These are phyloP conservation scores for Vulpes ferrilata DNA, from an alignment of 2,113 vertebrate species.

Conservation along the genomic window DNA sequence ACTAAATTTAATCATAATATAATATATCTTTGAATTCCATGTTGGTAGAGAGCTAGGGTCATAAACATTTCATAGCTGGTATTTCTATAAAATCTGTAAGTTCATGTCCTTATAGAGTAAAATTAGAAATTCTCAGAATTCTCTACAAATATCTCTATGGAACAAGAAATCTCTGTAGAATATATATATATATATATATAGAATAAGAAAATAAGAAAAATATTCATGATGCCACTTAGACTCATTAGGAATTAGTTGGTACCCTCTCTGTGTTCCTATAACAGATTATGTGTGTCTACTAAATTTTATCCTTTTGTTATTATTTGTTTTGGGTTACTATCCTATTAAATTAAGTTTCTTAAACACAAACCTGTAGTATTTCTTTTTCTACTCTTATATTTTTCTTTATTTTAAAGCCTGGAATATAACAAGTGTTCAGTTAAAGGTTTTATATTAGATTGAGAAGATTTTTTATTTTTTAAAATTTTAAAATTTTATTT, in stretches of 20 bases:
- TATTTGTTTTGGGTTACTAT: neutral
- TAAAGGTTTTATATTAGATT: conserved; percentile 23
- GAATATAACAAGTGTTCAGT: neutral
- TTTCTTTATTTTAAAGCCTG: neutral
- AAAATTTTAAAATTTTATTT: too few species aligned
- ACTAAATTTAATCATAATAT: conserved; percentile 47
- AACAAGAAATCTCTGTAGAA: neutral
- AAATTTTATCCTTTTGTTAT: neutral
- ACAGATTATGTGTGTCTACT: neutral
- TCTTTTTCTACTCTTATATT: conserved; percentile 3
- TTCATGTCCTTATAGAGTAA: conserved; percentile 4
- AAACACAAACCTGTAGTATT: neutral
- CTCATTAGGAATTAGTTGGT: neutral
- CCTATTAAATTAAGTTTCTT: conserved; percentile 51
- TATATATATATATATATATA: neutral
- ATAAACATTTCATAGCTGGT: neutral
- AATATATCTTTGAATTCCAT: conserved; percentile 26
- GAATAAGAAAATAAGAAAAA: conserved; percentile 49
- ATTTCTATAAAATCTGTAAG: neutral
- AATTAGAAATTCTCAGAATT: conserved; percentile 36
- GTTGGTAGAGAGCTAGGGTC: neutral
- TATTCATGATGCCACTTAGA: neutral
- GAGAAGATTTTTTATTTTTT: conserved; percentile 47
- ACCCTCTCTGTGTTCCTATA: neutral
- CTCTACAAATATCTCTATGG: neutral